Base-by-base conservation (phyloP, 2,797 vertebrate genomes). In the Helicolenus hilgendorfi region DNA sequence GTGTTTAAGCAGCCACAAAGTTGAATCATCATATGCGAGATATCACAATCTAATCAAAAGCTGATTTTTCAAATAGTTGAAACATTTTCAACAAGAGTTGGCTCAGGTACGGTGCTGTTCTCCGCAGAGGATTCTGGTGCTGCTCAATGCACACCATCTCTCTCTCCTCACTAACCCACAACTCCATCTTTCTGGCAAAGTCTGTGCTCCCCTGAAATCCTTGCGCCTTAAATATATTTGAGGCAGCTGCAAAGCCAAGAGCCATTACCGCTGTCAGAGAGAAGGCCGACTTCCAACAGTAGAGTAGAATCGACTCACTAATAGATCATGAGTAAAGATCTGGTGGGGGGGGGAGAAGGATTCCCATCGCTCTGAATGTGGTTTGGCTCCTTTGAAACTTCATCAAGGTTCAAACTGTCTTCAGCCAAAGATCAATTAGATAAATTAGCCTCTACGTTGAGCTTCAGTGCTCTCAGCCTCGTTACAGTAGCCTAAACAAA, bases 251-350 rank as follows among this genome's bases (percentile, higher is more conserved):
- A 27, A 69, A 87, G 92, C 92, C 93, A 94, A 85, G 77, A 92
- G 62, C 84, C 69, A 88, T 94, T 91, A 87, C 64, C 41, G 76
- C 85, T 92, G 93, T 91, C 91, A 87, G 89, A 81, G 60, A 22
- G 79, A 62, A 72, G 83, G 84, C 71, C 27, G 10, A 13, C 79
- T 24, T 94, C 93, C 93, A 94, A 29, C 87, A 60, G 75, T 41
- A 49, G 72, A 91, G 78, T 36, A 73, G 75, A 91, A 77, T 84
- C 18, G 56, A 80, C 84, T 90, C 77, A 36, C 84, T 80, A 88
- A 92, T 85, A 90, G 78, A 88, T 91, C 85, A 85, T 15, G 35
- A 86, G 86, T 67, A 82, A 80, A 84, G 79, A 91, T 72, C 58
- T 58, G 33, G 22, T 68, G 59, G 22, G 76, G 62, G 20, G 27